Evolutionary conservation across 2,113 vertebrate species (phyloP).

Genomic region (Rhizomys pruinosus): DNA sequence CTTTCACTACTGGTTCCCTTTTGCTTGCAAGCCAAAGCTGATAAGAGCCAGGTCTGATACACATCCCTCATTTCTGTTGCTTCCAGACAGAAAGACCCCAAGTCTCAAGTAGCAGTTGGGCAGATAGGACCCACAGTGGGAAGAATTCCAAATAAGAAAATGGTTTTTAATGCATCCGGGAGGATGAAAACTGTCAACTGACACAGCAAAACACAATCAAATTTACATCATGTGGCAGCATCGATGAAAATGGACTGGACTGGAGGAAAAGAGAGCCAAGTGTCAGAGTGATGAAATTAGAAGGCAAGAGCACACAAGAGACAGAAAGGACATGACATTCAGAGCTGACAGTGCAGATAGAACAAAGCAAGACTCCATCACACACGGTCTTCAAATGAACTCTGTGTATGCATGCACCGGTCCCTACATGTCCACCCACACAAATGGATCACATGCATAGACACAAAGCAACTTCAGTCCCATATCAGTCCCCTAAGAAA

Average conservation of each 20-base stretch:
- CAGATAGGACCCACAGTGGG: not conserved
- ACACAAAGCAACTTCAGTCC: not conserved
- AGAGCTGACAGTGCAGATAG: not conserved
- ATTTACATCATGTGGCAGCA: too few species aligned
- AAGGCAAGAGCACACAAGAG: not conserved
- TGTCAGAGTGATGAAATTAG: not conserved
- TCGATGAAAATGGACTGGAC: not conserved
- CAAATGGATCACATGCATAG: too few species aligned
- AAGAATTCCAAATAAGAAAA: not conserved
- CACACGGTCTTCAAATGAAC: not conserved
- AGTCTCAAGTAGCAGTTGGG: not conserved
- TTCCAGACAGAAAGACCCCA: not conserved
- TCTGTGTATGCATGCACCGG: too few species aligned
- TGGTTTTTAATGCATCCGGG: not conserved
- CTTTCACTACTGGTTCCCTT: not conserved
- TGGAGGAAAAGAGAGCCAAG: not conserved
- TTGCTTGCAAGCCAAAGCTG: not conserved
- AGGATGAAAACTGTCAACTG: not conserved
- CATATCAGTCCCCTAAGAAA: not conserved
- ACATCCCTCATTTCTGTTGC: not conserved
- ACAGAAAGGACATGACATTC: not conserved
- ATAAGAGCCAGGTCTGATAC: not conserved
- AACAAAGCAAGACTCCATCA: not conserved
- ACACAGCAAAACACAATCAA: too few species aligned
- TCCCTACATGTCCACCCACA: too few species aligned